A percentile compares a stretch with the other conserved stretches of the same genome.
Evolutionary conservation across 1,140 invertebrate genomes (phyloP).

Genomic region (Drosophila ananassae): DNA sequence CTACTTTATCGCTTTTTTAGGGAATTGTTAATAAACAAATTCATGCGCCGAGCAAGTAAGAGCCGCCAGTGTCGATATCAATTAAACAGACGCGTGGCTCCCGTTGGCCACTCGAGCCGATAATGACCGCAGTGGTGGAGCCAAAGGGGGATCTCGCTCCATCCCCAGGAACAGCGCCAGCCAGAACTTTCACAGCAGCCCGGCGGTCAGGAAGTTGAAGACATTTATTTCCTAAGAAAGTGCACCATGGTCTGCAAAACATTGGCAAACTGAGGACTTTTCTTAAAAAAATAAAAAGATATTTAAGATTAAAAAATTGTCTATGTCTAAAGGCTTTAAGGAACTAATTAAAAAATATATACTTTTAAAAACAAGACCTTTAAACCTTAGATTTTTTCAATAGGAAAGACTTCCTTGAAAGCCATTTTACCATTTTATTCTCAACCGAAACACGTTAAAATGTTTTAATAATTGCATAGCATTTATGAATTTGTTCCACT

Average conservation of each 20-base stretch:
- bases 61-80: constrained; percentile 74
- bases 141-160: neutral
- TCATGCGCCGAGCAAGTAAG: constrained; percentile 61
- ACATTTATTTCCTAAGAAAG: constrained; percentile 22
- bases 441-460: no score
- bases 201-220: constrained; percentile 23
- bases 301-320: no score
- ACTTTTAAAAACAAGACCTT: no score
- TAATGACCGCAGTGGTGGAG: constrained; percentile 24
- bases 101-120: constrained; percentile 38
- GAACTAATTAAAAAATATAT: neutral
- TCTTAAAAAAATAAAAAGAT: neutral
- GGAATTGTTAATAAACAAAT: constrained; percentile 77
- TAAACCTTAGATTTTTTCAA: no score
- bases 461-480: no score
- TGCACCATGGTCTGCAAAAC: constrained; percentile 14
- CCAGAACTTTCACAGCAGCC: constrained; percentile 1
- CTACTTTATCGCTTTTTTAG: constrained; percentile 41
- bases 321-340: neutral
- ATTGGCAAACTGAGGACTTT: neutral
- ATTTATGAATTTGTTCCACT: neutral
- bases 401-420: no score
- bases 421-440: no score
- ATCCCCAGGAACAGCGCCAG: neutral
- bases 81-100: constrained; percentile 71